phyloP scores from a whole-genome alignment of 2,113 vertebrate species.

The Lepisosteus osseus region DNA sequence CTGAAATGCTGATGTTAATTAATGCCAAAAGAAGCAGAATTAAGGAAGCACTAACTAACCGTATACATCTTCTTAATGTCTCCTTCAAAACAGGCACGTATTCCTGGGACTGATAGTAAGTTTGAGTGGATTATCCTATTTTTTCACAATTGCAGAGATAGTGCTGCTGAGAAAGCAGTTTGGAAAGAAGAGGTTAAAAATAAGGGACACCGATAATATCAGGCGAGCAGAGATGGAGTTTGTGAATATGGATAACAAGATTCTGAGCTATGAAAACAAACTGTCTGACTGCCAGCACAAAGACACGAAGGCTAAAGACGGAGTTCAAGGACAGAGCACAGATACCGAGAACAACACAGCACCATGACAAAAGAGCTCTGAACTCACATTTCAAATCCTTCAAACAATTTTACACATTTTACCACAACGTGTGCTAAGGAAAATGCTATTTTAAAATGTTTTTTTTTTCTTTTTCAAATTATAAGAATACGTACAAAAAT shows the following conservation, averaged over 20 bases:
- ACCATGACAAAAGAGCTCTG: too few relatives aligned
- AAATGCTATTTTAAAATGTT: too few relatives aligned
- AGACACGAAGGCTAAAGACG: background rate
- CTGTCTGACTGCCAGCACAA: background rate
- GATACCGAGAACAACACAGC: too few relatives aligned
- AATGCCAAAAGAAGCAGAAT: too few relatives aligned
- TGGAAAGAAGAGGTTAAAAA: conserved; percentile 20
- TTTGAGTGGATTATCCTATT: conserved; percentile 57
- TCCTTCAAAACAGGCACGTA: conserved; percentile 46
- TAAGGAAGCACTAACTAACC: too few relatives aligned
- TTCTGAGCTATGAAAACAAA: background rate
- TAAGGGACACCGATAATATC: background rate
- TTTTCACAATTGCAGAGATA: conserved; percentile 59
- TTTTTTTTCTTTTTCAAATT: too few relatives aligned
- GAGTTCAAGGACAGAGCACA: too few relatives aligned
- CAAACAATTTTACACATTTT: too few relatives aligned
- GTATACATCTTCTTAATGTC: background rate
- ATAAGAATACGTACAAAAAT: too few relatives aligned
- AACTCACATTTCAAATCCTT: too few relatives aligned
- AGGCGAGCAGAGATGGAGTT: conserved; percentile 39
- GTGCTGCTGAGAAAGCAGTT: conserved; percentile 55
- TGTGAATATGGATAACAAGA: background rate
- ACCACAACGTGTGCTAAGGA: too few relatives aligned
- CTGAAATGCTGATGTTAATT: too few relatives aligned
- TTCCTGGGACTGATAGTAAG: conserved; percentile 60